Evolutionary conservation across 2,113 vertebrate species (phyloP).

Genomic region (Aix galericulata): DNA sequence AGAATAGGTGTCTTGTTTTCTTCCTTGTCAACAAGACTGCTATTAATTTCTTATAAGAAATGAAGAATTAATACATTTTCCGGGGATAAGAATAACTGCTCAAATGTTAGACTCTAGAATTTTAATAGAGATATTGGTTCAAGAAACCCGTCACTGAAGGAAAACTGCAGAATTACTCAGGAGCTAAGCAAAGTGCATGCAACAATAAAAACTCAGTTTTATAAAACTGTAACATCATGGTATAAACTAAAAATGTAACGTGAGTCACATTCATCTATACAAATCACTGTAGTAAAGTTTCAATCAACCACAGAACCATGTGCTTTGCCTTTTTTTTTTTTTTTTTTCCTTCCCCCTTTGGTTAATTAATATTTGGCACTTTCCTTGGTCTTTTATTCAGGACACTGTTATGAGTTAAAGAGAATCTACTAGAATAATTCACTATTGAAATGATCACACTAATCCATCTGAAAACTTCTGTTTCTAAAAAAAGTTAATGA

Average conservation of each 20-base stretch:
- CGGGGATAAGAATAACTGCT: not conserved
- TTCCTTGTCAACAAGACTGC: not conserved
- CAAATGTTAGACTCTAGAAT: not conserved
- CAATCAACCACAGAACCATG: not conserved
- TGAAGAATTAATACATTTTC: not conserved
- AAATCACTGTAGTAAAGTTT: not conserved
- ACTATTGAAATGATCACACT: not conserved
- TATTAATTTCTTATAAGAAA: not conserved
- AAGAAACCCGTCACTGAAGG: not conserved
- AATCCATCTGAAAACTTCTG: not conserved
- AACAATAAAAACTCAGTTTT: not conserved
- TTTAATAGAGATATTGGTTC: not conserved
- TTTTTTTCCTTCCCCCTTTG: not conserved
- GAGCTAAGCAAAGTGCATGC: not conserved
- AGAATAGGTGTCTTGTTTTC: not conserved
- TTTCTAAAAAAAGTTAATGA: not conserved
- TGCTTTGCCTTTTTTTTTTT: not conserved
- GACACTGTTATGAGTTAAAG: not conserved
- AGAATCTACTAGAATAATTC: not conserved
- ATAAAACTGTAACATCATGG: not conserved
- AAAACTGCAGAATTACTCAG: not conserved
- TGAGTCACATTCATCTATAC: not conserved
- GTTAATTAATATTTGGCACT: not conserved
- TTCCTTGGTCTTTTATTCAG: not conserved
- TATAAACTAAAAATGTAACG: not conserved